Evolutionary conservation across 2,888 invertebrate species (phyloP), one percentile per base, ranked within the genome.

Genomic region (Drosophila neotestacea): DNA sequence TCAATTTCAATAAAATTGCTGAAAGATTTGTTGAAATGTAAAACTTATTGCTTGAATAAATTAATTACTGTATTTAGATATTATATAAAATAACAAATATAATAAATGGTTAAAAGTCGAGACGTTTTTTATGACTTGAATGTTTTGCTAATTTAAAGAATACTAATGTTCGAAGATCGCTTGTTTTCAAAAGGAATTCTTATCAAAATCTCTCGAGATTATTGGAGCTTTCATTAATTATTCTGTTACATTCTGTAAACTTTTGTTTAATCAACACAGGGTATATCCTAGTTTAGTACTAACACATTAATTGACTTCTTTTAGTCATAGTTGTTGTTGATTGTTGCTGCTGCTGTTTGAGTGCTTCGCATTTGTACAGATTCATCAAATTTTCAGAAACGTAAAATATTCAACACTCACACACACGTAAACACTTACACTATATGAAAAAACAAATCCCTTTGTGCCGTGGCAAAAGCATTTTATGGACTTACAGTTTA

Each of bases 381-480:
- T 88, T 82, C 89, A 90, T 88, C 89, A 88, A 88, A 90, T 89
- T 89, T 85, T 90, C 84, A 81, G 78, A 84, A 77, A 82, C 77
- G 75, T 85, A 81, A 82, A 88, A 82, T 85, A 81, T 79, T 78
- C 67, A 82, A 84, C 78, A 70, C 70, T 51, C 66, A 48, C 77
- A 67, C 42, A 59, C 32, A 32, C 32, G 7, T 9, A 32, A 6
- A 32, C 32, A 32, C 7, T 32, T 9, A 32, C 9, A 32, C 7
- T 44, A 22, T 65, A 10, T 52, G 39, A 6, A n/a, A 38, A 52
- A 77, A 70, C 16, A 81, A 81, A 76, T 83, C 82, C 82, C 82
- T 83, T 87, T 83, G 82, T 75, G 88, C 75, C 67, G 75, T 67
- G 86, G 80, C 83, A 83, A 80, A 88, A 80, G 83, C 88, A 88